Base-by-base conservation (phyloP, 2,797 vertebrate genomes). In the Hyperoplus immaculatus region DNA sequence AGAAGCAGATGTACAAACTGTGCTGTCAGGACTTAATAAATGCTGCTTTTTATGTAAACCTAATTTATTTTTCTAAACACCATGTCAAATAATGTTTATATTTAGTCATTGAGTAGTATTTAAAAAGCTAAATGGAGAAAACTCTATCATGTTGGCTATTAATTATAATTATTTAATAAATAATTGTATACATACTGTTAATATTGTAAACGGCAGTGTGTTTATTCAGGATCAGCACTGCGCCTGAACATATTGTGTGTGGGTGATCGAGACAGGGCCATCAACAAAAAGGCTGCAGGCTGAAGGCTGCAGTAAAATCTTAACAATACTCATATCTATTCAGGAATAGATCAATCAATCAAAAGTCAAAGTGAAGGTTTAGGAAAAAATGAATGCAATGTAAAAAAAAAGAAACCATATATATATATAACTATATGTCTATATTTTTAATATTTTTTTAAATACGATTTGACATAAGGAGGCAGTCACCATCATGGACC, bases 11-110 rank as follows among this genome's bases (percentile, higher is more conserved):
- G 43, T 51, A 60, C 50, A 51, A 84, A 63, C 43, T 46, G 45
- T 66, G 42, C 75, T 21, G 16, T 70, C 42, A 51, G 39, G 38
- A 58, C 76, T 76, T 65, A 68, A 75, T 54, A 50, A 62, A 79
- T 11, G 47, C 46, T 41, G 9, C 51, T 81, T 29, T 87, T 84
- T 56, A 75, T 78, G 46, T 46, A 60, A 75, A 78, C 36, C 72
- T 36, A 73, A 77, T 86, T 68, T 71, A 16, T 78, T 81, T 72
- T 29, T 69, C 43, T 16, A 64, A 68, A 79, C 6, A 56, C 43
- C 9, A 15, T 41, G 51, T 56, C 41, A 62, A 73, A 62, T 45
- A 60, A 6, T 49, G 72, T 69, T 42, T 54, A 10, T 56, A 47
- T 57, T 55, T 49, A 54, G n/a, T 53, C 69, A 29, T 43, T 43